These are phyloP conservation scores for Boloria euphrosyne DNA, from an alignment of 2,888 invertebrate genomes.

Conservation along the genomic window DNA sequence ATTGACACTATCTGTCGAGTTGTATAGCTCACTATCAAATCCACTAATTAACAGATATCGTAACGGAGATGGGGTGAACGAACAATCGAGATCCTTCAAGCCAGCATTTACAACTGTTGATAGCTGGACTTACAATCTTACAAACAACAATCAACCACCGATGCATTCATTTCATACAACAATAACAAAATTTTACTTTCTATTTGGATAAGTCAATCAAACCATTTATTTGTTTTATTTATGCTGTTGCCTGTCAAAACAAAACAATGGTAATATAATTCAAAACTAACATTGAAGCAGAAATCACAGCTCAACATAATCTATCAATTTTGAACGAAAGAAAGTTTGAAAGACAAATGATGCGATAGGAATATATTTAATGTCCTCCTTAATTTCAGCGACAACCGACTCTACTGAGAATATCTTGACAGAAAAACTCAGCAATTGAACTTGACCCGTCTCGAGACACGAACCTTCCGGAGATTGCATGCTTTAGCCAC, in stretches of 20 bases:
- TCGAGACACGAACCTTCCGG: no score
- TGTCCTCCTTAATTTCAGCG: no score
- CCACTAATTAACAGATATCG: conserved; percentile 68
- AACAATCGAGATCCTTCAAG: conserved; percentile 53
- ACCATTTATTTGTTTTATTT: conserved; percentile 12
- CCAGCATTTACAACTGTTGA: conserved; percentile 43
- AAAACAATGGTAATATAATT: not conserved
- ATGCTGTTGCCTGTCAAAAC: conserved; percentile 12
- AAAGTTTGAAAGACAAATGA: conserved; percentile 28
- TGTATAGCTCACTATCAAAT: conserved; percentile 61
- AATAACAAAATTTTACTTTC: conserved; percentile 10
- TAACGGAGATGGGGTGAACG: conserved; percentile 51
- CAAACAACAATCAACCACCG: conserved; percentile 22
- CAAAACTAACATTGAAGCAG: not conserved
- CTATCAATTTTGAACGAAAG: conserved; percentile 27
- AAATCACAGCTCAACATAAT: conserved; percentile 4
- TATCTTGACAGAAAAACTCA: no score
- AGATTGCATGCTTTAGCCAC: no score
- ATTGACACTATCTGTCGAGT: conserved; percentile 68
- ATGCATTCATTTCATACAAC: conserved; percentile 22
- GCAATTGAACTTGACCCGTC: no score
- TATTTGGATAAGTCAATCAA: conserved; percentile 26
- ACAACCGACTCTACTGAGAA: no score
- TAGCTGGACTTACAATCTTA: conserved; percentile 20
- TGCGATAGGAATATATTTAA: conserved; percentile 6